Evolutionary conservation across 2,888 invertebrate species (phyloP).

Genomic region (Sympetrum striolatum): DNA sequence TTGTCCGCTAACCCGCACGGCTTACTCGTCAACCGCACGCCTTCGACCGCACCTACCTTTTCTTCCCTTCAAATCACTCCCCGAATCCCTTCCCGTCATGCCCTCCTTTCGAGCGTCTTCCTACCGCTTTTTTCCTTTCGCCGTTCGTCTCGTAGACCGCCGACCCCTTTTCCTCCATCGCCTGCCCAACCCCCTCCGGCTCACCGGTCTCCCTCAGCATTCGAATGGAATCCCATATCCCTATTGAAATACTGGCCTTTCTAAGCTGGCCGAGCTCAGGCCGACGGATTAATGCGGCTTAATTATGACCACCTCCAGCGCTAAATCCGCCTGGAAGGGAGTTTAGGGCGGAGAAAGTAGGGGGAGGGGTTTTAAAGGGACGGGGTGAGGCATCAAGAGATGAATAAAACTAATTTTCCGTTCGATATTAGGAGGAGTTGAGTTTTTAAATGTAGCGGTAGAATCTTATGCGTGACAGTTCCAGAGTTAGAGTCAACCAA

Average conservation of each 20-base stretch:
- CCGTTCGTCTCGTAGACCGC: neutral
- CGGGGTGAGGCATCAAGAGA: too few relatives aligned
- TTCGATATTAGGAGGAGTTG: too few relatives aligned
- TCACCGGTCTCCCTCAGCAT: neutral
- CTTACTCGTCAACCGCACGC: conserved; percentile 14
- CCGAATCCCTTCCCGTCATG: neutral
- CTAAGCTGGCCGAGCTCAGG: conserved; percentile 6
- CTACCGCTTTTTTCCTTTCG: neutral
- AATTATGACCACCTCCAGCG: conserved; percentile 20
- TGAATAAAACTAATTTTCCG: too few relatives aligned
- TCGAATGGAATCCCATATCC: conserved; percentile 36
- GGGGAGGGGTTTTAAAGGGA: neutral
- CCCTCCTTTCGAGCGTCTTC: neutral
- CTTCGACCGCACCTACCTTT: neutral
- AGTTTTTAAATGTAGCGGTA: too few relatives aligned
- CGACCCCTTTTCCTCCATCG: neutral
- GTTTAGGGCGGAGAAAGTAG: neutral
- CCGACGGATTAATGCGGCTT: conserved; percentile 37
- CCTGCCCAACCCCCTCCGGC: neutral
- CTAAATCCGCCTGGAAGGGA: conserved; percentile 7
- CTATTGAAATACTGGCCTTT: conserved; percentile 30
- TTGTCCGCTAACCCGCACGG: conserved; percentile 1
- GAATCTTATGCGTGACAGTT: too few relatives aligned
- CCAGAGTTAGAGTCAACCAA: too few relatives aligned
- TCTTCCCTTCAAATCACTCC: neutral